A percentile compares a stretch with the other conserved stretches of the same genome.
Conservation (phyloP, 2,113 vertebrate species). For the Tupaia tana region DNA sequence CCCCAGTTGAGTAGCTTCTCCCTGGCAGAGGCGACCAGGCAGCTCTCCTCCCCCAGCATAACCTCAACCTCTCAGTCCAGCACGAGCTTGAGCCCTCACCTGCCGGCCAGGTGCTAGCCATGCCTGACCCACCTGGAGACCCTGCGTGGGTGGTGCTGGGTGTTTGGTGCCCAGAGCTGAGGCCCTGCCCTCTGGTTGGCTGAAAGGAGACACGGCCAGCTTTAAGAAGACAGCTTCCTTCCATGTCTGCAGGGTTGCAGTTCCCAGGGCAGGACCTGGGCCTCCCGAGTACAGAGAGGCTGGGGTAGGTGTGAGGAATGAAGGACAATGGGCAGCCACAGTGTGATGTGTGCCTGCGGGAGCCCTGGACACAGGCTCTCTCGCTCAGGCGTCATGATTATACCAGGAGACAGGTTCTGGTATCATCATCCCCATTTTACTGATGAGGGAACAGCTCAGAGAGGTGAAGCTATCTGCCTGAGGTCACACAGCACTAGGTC, state of each 20-base stretch:
- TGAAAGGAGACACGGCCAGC: background rate
- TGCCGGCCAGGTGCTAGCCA: background rate
- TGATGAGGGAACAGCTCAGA: background rate
- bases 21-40: background rate
- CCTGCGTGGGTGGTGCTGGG: background rate
- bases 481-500: background rate
- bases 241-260: background rate
- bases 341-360: fast-evolving
- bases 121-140: background rate
- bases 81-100: background rate
- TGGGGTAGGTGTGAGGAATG: fast-evolving
- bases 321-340: background rate
- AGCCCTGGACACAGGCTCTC: fast-evolving
- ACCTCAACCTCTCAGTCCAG: background rate
- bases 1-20: background rate
- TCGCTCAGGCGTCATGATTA: fast-evolving
- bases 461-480: background rate
- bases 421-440: fast-evolving
- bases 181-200: background rate
- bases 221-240: background rate
- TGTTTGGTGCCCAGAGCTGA: background rate
- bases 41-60: no score
- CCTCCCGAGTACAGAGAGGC: fast-evolving
- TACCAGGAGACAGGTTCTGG: background rate
- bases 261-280: background rate